phyloP scores from a whole-genome alignment of 1,140 invertebrate genomes.

The Tetramorium alpestre region DNA sequence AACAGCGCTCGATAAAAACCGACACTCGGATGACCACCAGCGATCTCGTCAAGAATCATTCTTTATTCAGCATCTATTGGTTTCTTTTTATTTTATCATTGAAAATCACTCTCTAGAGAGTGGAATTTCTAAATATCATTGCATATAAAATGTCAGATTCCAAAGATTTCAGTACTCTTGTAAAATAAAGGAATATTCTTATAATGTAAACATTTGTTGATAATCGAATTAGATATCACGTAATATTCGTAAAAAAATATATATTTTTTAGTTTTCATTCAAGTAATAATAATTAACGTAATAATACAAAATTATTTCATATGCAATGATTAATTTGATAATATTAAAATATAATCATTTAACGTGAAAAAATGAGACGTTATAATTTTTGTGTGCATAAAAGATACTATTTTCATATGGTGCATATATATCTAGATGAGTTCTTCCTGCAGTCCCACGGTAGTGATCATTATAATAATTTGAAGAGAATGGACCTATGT shows the following conservation, averaged over 20 bases:
- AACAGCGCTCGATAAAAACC: background rate
- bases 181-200: background rate
- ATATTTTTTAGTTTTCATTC: background rate
- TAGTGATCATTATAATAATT: constrained; percentile 15
- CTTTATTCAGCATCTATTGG: background rate
- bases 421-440: too few relatives aligned
- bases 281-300: too few relatives aligned
- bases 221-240: background rate
- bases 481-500: background rate
- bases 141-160: background rate
- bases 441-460: background rate
- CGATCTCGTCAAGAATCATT: background rate
- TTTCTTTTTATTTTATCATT: background rate
- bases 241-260: background rate
- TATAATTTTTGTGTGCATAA: background rate
- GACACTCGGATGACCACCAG: background rate
- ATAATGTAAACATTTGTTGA: background rate
- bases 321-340: background rate
- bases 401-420: background rate
- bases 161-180: background rate
- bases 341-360: background rate
- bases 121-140: background rate
- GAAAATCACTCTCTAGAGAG: background rate
- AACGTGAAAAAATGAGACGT: background rate
- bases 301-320: background rate